These are phyloP conservation scores for Drosophila sp. DNA, from an alignment of 1,140 invertebrate species.

Conservation along the genomic window DNA sequence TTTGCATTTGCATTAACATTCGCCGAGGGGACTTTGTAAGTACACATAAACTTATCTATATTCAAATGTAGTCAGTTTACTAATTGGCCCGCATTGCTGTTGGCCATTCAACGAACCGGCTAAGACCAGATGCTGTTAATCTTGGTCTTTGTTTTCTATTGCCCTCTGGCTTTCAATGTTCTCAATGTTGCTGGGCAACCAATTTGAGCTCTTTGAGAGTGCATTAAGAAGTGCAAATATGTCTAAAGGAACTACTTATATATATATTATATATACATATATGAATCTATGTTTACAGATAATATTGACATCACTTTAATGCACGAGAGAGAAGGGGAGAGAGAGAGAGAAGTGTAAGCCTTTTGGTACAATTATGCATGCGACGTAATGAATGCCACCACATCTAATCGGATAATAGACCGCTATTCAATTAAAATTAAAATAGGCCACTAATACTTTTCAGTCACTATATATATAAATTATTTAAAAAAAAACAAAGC, in stretches of 20 bases:
- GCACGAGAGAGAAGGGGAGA: neutral
- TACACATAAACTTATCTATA: neutral
- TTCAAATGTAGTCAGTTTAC: slow-evolving; percentile 13
- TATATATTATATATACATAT: too few relatives aligned
- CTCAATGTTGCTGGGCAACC: slow-evolving; percentile 13
- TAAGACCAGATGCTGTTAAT: slow-evolving; percentile 18
- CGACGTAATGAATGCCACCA: neutral
- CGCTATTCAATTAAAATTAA: slow-evolving; percentile 12
- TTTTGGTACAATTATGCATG: slow-evolving; percentile 9
- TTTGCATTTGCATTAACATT: slow-evolving; percentile 5
- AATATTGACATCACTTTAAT: neutral
- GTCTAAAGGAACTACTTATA: neutral
- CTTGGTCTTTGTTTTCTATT: slow-evolving; percentile 14
- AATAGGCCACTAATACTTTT: slow-evolving; percentile 2
- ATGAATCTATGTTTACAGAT: too few relatives aligned
- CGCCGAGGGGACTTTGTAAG: neutral
- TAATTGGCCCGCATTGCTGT: slow-evolving; percentile 19
- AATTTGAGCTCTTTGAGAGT: neutral
- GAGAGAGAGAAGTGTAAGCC: neutral
- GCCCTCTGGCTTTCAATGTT: neutral
- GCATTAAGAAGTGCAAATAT: neutral
- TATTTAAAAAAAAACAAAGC: slow-evolving; percentile 5
- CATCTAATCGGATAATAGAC: slow-evolving; percentile 8
- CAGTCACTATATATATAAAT: neutral
- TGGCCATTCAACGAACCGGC: slow-evolving; percentile 8